These are phyloP conservation scores for Ariolimax columbianus DNA, from an alignment of 2,888 invertebrate species.

Conservation along the genomic window DNA sequence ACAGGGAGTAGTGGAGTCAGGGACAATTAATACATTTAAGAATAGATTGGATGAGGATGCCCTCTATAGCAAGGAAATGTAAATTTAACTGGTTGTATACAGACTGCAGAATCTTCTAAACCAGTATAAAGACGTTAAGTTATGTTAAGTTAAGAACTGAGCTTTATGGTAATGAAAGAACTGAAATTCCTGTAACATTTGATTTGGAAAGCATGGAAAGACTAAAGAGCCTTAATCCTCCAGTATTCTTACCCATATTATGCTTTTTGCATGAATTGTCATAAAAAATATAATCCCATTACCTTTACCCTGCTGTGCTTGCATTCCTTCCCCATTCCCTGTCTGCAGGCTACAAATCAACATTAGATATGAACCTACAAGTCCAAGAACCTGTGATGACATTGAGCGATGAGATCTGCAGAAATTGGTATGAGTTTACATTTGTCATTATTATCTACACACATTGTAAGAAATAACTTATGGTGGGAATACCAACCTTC, in stretches of 20 bases:
- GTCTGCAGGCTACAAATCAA: constrained; percentile 26
- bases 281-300: background rate
- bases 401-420: background rate
- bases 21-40: no score
- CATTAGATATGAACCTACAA: constrained; percentile 27
- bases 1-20: no score
- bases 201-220: no score
- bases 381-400: constrained; percentile 12
- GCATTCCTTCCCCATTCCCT: constrained; percentile 22
- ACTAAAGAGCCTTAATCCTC: background rate
- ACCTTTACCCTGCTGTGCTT: constrained; percentile 26
- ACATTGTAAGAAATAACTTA: background rate
- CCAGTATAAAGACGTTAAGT: no score
- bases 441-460: background rate
- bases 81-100: no score
- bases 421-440: background rate
- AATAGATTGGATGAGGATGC: no score
- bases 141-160: no score
- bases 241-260: background rate
- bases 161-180: no score
- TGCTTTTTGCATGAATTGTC: background rate
- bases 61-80: no score
- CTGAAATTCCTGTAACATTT: no score
- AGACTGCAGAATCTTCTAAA: no score
- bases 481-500: no score